A percentile compares a stretch with the other conserved stretches of the same genome.
Evolutionary conservation across 2,888 invertebrate genomes (phyloP).

Genomic region (Cacoxenus indagator): DNA sequence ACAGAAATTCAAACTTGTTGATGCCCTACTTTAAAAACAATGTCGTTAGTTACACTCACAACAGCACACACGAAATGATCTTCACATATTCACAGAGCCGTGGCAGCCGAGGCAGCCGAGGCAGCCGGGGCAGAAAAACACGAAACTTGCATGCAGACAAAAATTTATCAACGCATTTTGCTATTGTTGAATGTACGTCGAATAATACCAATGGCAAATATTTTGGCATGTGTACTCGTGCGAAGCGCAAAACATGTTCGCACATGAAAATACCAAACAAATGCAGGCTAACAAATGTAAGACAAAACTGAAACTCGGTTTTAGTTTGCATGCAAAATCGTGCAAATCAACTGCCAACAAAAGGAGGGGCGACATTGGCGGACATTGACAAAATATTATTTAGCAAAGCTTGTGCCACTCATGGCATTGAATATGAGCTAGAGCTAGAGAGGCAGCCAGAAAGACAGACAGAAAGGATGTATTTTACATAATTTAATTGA

Average conservation of each 20-base stretch:
- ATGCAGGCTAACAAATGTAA: neutral
- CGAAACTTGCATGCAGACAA: no score
- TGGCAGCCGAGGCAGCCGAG: no score
- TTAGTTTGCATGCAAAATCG: neutral
- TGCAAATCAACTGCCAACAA: neutral
- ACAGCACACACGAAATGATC: no score
- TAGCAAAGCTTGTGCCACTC: no score
- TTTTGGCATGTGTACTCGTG: conserved; percentile 7
- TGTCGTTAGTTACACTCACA: no score
- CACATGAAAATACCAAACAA: neutral
- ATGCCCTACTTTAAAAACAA: no score
- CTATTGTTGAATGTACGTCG: neutral
- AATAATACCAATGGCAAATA: conserved; percentile 14
- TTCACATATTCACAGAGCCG: no score
- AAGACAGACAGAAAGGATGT: neutral
- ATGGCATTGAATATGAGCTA: neutral
- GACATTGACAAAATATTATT: no score
- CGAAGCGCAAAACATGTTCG: conserved; percentile 4
- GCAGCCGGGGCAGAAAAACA: no score
- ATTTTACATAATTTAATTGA: conserved; percentile 23
- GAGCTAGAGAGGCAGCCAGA: neutral
- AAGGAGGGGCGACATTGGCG: no score
- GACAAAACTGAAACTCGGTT: neutral
- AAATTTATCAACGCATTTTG: neutral
- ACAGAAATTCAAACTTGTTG: no score